phyloP scores from a whole-genome alignment of 2,797 vertebrate genomes.

The Xenops minutus region DNA sequence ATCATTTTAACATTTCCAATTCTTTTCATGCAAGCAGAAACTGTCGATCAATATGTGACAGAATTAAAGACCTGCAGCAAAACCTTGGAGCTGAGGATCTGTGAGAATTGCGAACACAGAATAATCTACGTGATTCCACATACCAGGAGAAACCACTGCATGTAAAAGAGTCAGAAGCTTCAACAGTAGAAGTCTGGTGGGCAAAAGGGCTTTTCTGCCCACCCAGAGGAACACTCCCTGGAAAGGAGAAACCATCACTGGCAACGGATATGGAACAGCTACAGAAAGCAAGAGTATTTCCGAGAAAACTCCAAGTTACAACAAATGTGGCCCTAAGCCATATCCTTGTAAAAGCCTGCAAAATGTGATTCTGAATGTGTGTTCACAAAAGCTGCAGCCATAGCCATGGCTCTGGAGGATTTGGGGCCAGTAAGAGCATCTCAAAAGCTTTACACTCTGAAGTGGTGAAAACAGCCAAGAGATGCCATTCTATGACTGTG shows the following conservation, averaged over 20 bases:
- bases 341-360: not conserved
- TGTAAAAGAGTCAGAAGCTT: not conserved
- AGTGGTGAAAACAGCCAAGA: not conserved
- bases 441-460: not conserved
- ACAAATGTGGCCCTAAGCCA: not conserved
- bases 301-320: not conserved
- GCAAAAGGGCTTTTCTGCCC: not conserved
- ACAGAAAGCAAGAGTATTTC: not conserved
- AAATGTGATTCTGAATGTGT: not conserved
- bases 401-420: not conserved
- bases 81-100: constrained; percentile 7
- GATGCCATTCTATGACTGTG: not conserved
- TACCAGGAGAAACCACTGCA: not conserved
- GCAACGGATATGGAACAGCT: not conserved
- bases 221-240: not conserved
- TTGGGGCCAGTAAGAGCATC: not conserved
- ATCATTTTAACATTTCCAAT: constrained; percentile 28
- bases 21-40: constrained; percentile 17
- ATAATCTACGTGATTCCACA: not conserved
- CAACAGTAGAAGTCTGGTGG: not conserved
- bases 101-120: not conserved
- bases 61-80: constrained; percentile 22
- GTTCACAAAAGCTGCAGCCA: not conserved
- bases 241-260: not conserved
- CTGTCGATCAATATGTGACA: constrained; percentile 24